These are phyloP conservation scores for Boloria euphrosyne DNA, from an alignment of 2,888 invertebrate genomes.

Conservation along the genomic window DNA sequence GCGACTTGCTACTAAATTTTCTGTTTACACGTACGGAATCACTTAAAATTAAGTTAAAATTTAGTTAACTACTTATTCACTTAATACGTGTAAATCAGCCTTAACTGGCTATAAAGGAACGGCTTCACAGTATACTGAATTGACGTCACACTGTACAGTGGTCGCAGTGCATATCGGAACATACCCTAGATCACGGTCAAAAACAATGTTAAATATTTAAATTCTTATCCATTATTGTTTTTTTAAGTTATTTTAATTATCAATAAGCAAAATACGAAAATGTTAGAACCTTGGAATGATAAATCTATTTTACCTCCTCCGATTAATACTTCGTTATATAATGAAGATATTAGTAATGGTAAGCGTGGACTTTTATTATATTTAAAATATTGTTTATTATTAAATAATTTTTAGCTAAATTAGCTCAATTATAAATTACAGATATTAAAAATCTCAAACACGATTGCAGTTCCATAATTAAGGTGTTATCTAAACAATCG, in stretches of 20 bases:
- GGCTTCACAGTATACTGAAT: no score
- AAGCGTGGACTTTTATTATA: not conserved
- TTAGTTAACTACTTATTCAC: no score
- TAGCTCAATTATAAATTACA: conserved; percentile 36
- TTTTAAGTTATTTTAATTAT: not conserved
- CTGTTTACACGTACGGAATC: no score
- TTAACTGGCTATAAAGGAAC: no score
- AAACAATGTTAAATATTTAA: no score
- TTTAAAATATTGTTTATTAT: not conserved
- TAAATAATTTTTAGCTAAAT: conserved; percentile 1
- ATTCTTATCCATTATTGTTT: not conserved
- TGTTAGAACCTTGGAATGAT: conserved; percentile 71
- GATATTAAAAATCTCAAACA: conserved; percentile 57
- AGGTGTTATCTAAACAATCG: conserved; percentile 66
- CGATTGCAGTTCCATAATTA: conserved; percentile 54
- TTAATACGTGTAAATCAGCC: no score
- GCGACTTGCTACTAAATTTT: no score
- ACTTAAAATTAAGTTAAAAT: no score
- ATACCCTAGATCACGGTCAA: no score
- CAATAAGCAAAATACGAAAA: conserved; percentile 35
- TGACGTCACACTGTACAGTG: no score
- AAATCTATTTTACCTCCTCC: conserved; percentile 61
- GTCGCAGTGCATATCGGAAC: no score
- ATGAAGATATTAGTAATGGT: conserved; percentile 51
- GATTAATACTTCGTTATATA: conserved; percentile 56